Evolutionary conservation across 1,140 invertebrate genomes (phyloP).

Genomic region (Heliconius melpomene): DNA sequence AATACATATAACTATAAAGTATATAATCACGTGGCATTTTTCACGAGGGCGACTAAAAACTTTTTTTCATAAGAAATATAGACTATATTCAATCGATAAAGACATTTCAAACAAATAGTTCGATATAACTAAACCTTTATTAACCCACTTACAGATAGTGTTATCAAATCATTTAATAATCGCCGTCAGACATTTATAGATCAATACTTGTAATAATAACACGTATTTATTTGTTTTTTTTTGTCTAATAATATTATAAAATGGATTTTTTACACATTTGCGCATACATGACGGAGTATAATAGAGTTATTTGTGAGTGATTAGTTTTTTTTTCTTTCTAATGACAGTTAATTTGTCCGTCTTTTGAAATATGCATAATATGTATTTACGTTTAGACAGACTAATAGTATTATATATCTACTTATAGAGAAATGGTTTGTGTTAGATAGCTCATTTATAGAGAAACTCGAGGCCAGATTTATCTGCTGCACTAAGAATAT

Average conservation of each 20-base stretch:
- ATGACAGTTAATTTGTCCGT: too few relatives aligned
- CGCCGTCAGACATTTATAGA: not conserved
- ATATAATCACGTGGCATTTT: too few relatives aligned
- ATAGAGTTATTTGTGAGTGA: constrained; percentile 28
- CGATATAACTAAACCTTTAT: not conserved
- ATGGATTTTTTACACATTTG: constrained; percentile 55
- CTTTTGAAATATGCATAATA: too few relatives aligned
- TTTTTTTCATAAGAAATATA: not conserved
- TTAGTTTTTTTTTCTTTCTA: not conserved
- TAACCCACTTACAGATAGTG: constrained; percentile 15
- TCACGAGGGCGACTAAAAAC: too few relatives aligned
- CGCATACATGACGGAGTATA: constrained; percentile 44
- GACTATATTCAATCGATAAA: not conserved
- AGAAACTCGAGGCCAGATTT: too few relatives aligned
- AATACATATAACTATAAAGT: too few relatives aligned
- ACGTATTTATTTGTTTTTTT: not conserved
- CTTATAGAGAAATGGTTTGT: too few relatives aligned
- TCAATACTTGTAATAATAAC: not conserved
- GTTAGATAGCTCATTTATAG: too few relatives aligned
- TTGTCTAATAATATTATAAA: constrained; percentile 44
- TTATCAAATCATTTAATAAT: constrained; percentile 21
- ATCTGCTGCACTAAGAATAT: too few relatives aligned
- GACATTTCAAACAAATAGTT: not conserved
- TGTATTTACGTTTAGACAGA: too few relatives aligned
- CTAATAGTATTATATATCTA: too few relatives aligned